Evolutionary conservation across 2,113 vertebrate genomes (phyloP), one percentile per base, ranked within the genome.

Genomic region (Cavia aperea): DNA sequence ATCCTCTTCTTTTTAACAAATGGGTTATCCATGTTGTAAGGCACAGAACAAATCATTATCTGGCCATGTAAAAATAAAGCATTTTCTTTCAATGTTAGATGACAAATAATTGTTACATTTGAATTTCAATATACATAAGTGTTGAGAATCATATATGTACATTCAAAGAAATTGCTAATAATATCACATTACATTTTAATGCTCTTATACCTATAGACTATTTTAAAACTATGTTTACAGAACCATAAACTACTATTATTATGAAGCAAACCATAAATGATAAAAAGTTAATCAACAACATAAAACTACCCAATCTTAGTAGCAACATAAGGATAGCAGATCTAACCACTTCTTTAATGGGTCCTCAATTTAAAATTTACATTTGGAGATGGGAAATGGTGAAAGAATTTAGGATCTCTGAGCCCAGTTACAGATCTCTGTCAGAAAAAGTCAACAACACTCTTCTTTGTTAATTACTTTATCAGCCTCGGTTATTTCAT

Each of bases 41-140:
- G 49, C 46, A 81, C 4, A 56, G 68, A 66, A 6, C 4, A 86
- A 26, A 90, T 72, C 87, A 79, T 56, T 91, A 88, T 26, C 10
- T 62, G 11, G 4, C 13, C 18, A 54, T 33, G 10, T 46, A 86
- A 86, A 90, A 93, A 65, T 49, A 90, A 90, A 94, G 39, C 81
- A 84, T 68, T 93, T 94, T 18, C 21, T 49, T 94, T 93, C n/a
- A 39, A 7, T 86, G n/a, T 86, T 84, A 75, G 65, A 39, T 90
- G n/a, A 70, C 9, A 94, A 81, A 65, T 90, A 79, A 93, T 92
- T 56, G 88, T 51, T 89, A 60, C 11, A 62, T 36, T 90, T 95
- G 29, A 83, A 92, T 86, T 92, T 68, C 29, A 31, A 63, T 56
- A 24, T 23, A 0, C 26, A 78, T 7, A 81, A 89, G 31, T 15